phyloP scores from a whole-genome alignment of 2,888 invertebrate genomes.

The Omphaloscelis lunosa region DNA sequence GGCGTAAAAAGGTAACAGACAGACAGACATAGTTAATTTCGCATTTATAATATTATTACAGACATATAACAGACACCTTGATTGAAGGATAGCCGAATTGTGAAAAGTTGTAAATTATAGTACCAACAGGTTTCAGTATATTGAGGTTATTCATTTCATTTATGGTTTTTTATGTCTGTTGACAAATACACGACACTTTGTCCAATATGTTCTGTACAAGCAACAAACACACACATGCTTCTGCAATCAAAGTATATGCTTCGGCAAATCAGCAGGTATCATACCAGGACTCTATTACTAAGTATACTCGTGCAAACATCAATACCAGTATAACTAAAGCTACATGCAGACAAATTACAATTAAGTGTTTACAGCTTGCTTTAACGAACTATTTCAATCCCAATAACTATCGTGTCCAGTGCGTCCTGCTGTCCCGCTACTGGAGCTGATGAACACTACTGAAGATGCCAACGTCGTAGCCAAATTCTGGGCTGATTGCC shows the following conservation, averaged over 20 bases:
- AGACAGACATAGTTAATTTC: too few species aligned
- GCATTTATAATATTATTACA: too few species aligned
- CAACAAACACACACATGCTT: too few species aligned
- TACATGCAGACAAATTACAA: slow-evolving; percentile 1
- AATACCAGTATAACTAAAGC: neutral
- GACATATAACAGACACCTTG: too few species aligned
- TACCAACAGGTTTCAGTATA: neutral
- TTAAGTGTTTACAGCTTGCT: neutral
- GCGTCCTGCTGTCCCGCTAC: too few species aligned
- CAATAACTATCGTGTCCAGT: too few species aligned
- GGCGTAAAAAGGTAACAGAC: too few species aligned
- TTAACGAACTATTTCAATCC: neutral
- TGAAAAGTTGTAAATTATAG: slow-evolving; percentile 44
- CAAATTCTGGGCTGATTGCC: neutral
- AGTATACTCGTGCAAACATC: neutral
- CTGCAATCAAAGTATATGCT: neutral
- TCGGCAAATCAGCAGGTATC: neutral
- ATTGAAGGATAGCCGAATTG: slow-evolving; percentile 42
- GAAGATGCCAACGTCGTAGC: too few species aligned
- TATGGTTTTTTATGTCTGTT: neutral
- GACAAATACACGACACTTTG: neutral
- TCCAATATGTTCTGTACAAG: neutral
- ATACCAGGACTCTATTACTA: neutral
- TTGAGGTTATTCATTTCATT: slow-evolving; percentile 16
- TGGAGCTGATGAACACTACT: too few species aligned